Conservation (phyloP, 2,888 invertebrate genomes). For the Acronicta aceris region DNA sequence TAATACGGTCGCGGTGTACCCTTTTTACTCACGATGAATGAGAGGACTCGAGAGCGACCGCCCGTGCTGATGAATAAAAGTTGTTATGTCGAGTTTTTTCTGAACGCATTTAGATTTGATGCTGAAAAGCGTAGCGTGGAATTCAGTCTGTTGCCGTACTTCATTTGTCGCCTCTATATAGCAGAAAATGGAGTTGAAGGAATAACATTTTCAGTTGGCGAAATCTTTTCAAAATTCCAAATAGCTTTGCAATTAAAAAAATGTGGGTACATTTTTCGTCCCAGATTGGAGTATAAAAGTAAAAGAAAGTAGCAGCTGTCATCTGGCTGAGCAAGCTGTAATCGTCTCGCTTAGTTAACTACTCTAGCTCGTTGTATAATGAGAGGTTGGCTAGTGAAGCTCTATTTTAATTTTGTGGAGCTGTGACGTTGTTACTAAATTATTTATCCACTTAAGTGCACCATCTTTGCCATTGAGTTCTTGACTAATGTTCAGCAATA, state of each 20-base stretch:
- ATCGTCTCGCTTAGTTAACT: constrained; percentile 51
- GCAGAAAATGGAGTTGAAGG: constrained; percentile 8
- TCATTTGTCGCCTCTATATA: constrained; percentile 14
- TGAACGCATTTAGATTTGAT: constrained; percentile 47
- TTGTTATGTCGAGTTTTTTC: constrained; percentile 48
- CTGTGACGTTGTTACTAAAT: constrained; percentile 48
- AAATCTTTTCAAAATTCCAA: constrained; percentile 25
- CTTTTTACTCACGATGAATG: constrained; percentile 66
- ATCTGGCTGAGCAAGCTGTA: constrained; percentile 42
- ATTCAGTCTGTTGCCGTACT: constrained; percentile 10
- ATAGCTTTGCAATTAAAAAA: constrained; percentile 34
- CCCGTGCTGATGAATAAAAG: constrained; percentile 52
- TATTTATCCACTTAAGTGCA: constrained; percentile 29
- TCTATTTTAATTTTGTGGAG: constrained; percentile 36
- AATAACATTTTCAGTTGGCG: constrained; percentile 13
- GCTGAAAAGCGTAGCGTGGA: constrained; percentile 25
- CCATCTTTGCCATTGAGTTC: constrained; percentile 5
- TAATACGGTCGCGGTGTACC: constrained; percentile 65
- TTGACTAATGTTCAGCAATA: no score
- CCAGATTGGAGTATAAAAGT: constrained; percentile 43
- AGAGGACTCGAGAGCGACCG: constrained; percentile 53
- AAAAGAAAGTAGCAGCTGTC: constrained; percentile 43
- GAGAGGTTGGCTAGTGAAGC: constrained; percentile 40
- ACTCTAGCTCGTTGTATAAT: constrained; percentile 43
- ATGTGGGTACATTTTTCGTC: constrained; percentile 23